Conservation (phyloP, 2,113 vertebrate genomes). For the Colossoma macropomum region DNA sequence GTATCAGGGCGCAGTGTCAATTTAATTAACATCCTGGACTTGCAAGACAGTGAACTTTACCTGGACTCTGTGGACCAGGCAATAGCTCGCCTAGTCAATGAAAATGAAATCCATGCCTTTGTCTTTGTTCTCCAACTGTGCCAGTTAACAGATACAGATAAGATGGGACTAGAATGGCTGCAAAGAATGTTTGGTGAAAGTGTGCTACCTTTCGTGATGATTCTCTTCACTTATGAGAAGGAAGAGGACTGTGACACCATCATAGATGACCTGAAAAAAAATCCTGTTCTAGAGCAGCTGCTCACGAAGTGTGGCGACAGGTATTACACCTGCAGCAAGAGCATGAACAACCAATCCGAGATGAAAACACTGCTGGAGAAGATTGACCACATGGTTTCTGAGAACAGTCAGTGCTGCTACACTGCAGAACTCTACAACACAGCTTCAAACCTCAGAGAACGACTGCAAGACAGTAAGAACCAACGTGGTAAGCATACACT, state of each 20-base stretch:
- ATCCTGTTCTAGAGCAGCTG: slow-evolving; percentile 20
- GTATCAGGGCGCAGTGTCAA: slow-evolving; percentile 22
- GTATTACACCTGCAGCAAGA: slow-evolving; percentile 46
- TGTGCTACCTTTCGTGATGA: slow-evolving; percentile 5
- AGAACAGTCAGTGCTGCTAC: background rate
- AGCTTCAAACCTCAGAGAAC: too few species aligned
- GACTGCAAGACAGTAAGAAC: background rate
- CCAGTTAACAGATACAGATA: slow-evolving; percentile 17
- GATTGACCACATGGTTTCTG: background rate
- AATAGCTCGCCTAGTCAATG: background rate
- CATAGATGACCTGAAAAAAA: background rate
- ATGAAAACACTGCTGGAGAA: background rate
- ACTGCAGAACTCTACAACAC: slow-evolving; percentile 9
- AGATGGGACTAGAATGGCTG: slow-evolving; percentile 32
- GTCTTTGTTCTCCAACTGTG: slow-evolving; percentile 37
- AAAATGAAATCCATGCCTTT: slow-evolving; percentile 40
- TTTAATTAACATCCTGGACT: slow-evolving; percentile 31
- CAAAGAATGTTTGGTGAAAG: slow-evolving; percentile 30
- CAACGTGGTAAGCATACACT: background rate
- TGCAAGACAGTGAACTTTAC: slow-evolving; percentile 2
- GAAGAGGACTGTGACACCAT: slow-evolving; percentile 20
- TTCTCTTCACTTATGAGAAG: slow-evolving; percentile 44
- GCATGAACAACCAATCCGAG: slow-evolving; percentile 40
- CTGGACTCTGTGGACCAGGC: background rate
- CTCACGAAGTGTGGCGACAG: slow-evolving; percentile 13